Conservation (phyloP, 2,113 vertebrate species). For the Atherinomorus stipes region DNA sequence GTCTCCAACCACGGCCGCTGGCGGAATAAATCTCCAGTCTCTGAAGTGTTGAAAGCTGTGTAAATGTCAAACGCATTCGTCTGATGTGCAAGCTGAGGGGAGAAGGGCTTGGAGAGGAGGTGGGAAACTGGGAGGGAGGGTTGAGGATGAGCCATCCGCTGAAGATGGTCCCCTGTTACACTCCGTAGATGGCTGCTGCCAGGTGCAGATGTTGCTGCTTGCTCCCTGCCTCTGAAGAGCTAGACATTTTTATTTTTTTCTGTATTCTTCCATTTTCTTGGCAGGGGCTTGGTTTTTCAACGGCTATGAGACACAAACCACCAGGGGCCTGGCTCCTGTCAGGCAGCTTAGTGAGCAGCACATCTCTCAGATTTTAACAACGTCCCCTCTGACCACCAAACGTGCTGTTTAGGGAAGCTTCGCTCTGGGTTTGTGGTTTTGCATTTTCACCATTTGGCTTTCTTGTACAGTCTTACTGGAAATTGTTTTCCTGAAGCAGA, state of each 20-base stretch:
- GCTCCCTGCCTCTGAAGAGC: constrained; percentile 64
- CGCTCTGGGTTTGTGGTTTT: constrained; percentile 55
- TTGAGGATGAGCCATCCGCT: constrained; percentile 57
- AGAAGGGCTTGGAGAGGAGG: constrained; percentile 39
- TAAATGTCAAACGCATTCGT: constrained; percentile 80
- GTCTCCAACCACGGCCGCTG: constrained; percentile 60
- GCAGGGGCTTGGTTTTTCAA: constrained; percentile 34
- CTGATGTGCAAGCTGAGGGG: constrained; percentile 64
- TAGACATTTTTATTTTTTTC: constrained; percentile 32
- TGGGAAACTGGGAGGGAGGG: constrained; percentile 39
- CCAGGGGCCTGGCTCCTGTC: constrained; percentile 69
- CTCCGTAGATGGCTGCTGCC: constrained; percentile 63
- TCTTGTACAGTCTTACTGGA: constrained; percentile 1
- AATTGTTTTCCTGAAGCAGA: constrained; percentile 8
- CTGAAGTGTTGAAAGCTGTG: constrained; percentile 80
- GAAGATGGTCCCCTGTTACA: constrained; percentile 58
- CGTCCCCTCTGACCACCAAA: constrained; percentile 66
- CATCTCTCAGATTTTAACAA: constrained; percentile 75
- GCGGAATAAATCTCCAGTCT: constrained; percentile 73
- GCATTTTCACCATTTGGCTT: constrained; percentile 54
- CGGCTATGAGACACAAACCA: constrained; percentile 61
- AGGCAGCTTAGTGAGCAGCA: constrained; percentile 70
- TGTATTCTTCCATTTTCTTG: not conserved
- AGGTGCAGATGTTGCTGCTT: constrained; percentile 76
- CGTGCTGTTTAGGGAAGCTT: constrained; percentile 54